A percentile compares a stretch with the other conserved stretches of the same genome.
phyloP scores from a whole-genome alignment of 2,113 vertebrate species.

The Tylochromis polylepis region DNA sequence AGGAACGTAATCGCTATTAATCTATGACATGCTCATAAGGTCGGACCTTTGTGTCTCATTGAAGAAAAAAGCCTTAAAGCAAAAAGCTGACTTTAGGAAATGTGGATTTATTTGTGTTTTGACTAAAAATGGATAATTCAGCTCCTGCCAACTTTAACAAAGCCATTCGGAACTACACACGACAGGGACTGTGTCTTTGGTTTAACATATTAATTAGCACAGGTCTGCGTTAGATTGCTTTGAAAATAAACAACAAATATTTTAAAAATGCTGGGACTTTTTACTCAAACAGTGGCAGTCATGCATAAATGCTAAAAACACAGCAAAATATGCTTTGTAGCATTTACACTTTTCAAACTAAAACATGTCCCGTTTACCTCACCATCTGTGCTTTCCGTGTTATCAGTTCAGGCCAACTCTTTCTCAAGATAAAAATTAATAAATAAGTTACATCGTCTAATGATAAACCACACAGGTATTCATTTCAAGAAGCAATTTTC shows the following conservation, averaged over 20 bases:
- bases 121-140: not conserved
- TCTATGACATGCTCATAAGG: not conserved
- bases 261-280: not conserved
- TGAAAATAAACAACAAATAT: not conserved
- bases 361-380: not conserved
- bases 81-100: constrained; percentile 7
- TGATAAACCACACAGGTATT: not conserved
- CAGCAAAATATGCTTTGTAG: not conserved
- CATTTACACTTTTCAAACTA: not conserved
- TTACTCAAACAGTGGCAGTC: not conserved
- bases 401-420: not conserved
- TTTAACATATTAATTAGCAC: not conserved
- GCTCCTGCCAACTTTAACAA: not conserved
- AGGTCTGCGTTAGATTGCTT: not conserved
- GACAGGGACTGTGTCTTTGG: not conserved
- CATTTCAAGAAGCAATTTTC: constrained; percentile 23
- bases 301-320: not conserved
- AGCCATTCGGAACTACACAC: not conserved
- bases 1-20: not conserved
- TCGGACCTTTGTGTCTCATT: not conserved
- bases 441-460: not conserved
- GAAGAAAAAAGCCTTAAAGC: not conserved
- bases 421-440: not conserved
- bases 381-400: not conserved
- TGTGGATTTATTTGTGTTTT: not conserved